Conservation (phyloP, 2,888 invertebrate genomes). For the Anoncus sp. region DNA sequence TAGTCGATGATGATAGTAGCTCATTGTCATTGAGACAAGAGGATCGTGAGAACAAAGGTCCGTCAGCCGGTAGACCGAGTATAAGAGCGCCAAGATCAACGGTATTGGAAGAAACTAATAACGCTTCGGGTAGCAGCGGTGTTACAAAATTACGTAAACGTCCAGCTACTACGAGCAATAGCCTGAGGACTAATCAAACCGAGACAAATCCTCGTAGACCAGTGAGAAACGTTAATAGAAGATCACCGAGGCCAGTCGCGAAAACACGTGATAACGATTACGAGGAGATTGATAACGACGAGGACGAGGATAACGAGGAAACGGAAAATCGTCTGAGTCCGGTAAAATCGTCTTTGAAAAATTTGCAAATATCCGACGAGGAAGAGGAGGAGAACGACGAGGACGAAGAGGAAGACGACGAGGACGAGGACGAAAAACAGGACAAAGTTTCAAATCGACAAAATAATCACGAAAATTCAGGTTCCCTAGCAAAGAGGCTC, state of each 20-base stretch:
- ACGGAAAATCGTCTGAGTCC: constrained; percentile 49
- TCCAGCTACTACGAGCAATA: constrained; percentile 71
- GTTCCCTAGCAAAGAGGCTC: constrained; percentile 76
- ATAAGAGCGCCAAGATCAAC: constrained; percentile 77
- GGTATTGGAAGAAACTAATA: constrained; percentile 79
- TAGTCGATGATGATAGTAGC: constrained; percentile 62
- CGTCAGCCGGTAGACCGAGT: constrained; percentile 75
- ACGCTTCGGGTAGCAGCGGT: constrained; percentile 73
- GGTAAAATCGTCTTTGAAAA: constrained; percentile 36
- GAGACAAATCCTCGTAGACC: constrained; percentile 72
- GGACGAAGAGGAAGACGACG: constrained; percentile 12
- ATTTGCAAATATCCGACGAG: constrained; percentile 57
- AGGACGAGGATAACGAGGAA: neutral
- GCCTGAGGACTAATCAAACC: constrained; percentile 62
- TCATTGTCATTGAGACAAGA: constrained; percentile 76
- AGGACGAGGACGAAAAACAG: constrained; percentile 59
- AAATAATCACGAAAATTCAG: constrained; percentile 66
- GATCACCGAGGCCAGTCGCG: constrained; percentile 51
- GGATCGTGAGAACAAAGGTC: constrained; percentile 81
- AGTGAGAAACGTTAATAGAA: constrained; percentile 61
- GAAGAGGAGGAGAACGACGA: constrained; percentile 43
- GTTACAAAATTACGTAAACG: constrained; percentile 78
- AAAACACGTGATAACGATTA: constrained; percentile 44
- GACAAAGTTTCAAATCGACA: constrained; percentile 43
- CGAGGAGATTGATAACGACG: constrained; percentile 41